Percentiles rank a stretch among this genome's conserved stretches.
Evolutionary conservation across 2,113 vertebrate genomes (phyloP).

Genomic region (Corythornis vintsioides): DNA sequence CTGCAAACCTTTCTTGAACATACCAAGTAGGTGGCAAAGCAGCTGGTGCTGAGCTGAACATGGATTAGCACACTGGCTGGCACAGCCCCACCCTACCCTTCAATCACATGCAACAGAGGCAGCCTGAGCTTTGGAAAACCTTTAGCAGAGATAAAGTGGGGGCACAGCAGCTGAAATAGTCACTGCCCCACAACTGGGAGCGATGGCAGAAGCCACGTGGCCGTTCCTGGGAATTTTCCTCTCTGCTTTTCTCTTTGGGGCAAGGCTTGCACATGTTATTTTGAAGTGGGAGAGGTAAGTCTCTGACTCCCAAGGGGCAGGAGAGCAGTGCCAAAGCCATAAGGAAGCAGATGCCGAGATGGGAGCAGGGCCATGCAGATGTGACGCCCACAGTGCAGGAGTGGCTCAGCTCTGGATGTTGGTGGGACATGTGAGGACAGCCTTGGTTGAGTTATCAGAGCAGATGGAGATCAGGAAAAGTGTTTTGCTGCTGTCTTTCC

Average conservation of each 20-base stretch:
- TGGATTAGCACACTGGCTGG: not conserved
- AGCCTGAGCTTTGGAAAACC: not conserved
- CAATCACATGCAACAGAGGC: not conserved
- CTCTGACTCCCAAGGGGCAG: not conserved
- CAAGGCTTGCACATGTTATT: not conserved
- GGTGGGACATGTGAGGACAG: not conserved
- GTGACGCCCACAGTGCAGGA: accelerated
- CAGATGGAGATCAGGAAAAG: not conserved
- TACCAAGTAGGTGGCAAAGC: not conserved
- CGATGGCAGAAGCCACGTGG: accelerated
- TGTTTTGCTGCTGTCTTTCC: not conserved
- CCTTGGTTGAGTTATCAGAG: not conserved
- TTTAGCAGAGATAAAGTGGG: not conserved
- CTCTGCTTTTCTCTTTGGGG: not conserved
- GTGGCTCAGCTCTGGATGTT: not conserved
- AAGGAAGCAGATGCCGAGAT: not conserved
- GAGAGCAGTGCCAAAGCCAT: not conserved
- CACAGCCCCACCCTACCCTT: not conserved
- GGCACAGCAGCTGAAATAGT: not conserved
- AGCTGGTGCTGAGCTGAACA: not conserved
- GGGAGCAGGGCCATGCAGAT: not conserved
- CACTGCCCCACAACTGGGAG: accelerated
- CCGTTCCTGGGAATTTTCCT: accelerated
- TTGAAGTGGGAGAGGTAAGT: not conserved
- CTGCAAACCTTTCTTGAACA: not conserved